Percentiles rank a stretch among this genome's conserved stretches.
Evolutionary conservation across 2,797 vertebrate species (phyloP).

Genomic region (Clarias fuscus): DNA sequence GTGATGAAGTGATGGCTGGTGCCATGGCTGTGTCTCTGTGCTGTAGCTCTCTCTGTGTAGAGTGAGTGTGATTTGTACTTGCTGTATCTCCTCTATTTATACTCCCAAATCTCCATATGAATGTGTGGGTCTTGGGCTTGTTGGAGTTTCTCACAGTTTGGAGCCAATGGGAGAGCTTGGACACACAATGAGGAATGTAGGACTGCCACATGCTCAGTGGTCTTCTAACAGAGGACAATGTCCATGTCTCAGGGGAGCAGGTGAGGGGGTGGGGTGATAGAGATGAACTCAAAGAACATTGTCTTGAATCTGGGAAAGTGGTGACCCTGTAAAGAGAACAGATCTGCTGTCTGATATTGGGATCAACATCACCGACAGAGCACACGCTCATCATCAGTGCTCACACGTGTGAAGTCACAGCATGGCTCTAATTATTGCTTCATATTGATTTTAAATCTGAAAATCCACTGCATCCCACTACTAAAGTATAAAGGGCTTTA

Average conservation of each 20-base stretch:
- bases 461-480: too few species aligned
- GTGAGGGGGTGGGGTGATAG: constrained; percentile 38
- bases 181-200: constrained; percentile 61
- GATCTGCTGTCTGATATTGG: constrained; percentile 52
- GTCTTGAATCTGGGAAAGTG: constrained; percentile 42
- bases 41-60: too few species aligned
- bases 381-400: constrained; percentile 6
- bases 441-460: too few species aligned
- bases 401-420: too few species aligned
- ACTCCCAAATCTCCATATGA: constrained; percentile 73
- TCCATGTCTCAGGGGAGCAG: constrained; percentile 29
- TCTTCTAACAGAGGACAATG: constrained; percentile 54
- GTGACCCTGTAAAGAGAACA: constrained; percentile 53
- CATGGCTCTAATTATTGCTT: too few species aligned
- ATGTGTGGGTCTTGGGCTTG: constrained; percentile 77
- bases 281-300: too few species aligned
- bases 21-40: too few species aligned
- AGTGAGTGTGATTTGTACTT: constrained; percentile 16
- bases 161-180: constrained; percentile 77
- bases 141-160: constrained; percentile 83
- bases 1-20: constrained; percentile 64
- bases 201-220: constrained; percentile 55
- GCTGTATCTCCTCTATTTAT: constrained; percentile 1
- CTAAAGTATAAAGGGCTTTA: not conserved
- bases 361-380: constrained; percentile 58